phyloP scores from a whole-genome alignment of 2,113 vertebrate species.

The Oxyruncus cristatus region DNA sequence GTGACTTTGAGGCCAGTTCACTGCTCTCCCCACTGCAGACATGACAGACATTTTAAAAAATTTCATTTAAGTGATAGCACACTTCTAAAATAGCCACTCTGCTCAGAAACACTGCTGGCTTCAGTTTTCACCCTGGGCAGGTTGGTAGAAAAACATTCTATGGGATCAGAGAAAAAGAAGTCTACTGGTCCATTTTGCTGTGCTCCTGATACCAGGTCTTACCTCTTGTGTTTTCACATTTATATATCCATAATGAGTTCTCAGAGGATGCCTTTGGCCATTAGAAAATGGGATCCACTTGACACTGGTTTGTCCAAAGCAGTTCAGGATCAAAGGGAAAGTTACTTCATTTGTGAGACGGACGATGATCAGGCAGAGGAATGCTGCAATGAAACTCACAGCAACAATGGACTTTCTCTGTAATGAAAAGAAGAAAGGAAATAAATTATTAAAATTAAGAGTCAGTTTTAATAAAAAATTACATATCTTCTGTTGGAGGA shows the following conservation, averaged over 20 bases:
- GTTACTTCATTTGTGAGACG: conserved; percentile 87
- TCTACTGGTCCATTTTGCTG: neutral
- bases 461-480: neutral
- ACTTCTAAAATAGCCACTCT: neutral
- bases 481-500: neutral
- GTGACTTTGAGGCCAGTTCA: conserved; percentile 15
- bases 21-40: neutral
- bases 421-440: conserved; percentile 31
- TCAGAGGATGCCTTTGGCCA: conserved; percentile 78
- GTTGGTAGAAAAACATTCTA: neutral
- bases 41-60: neutral
- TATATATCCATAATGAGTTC: conserved; percentile 87
- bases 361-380: conserved; percentile 86
- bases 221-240: conserved; percentile 92
- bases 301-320: conserved; percentile 82
- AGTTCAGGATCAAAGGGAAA: conserved; percentile 85
- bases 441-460: neutral
- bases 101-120: neutral
- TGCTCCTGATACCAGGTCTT: conserved; percentile 57
- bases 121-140: neutral
- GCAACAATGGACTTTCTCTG: conserved; percentile 88
- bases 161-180: neutral
- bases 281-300: conserved; percentile 83
- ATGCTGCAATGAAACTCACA: conserved; percentile 82
- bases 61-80: neutral